These are phyloP conservation scores for Portunus trituberculatus DNA, from an alignment of 1,140 invertebrate species.

Conservation along the genomic window DNA sequence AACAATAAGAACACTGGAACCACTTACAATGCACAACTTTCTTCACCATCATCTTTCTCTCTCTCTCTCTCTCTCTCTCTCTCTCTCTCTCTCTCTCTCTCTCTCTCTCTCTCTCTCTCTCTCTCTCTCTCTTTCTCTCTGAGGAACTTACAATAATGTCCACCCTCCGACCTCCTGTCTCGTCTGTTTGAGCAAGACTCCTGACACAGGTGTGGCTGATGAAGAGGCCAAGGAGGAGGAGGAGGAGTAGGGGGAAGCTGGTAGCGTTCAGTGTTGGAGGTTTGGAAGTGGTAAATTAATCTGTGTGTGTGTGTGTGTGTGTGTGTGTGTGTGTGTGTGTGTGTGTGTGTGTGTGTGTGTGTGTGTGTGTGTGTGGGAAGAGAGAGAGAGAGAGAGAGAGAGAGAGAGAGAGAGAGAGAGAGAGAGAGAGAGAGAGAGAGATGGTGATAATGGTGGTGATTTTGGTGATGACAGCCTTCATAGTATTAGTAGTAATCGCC, in stretches of 20 bases:
- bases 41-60: background rate
- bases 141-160: slow-evolving; percentile 11
- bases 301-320: background rate
- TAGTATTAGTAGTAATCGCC: background rate
- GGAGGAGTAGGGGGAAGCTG: background rate
- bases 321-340: slow-evolving; percentile 39
- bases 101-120: background rate
- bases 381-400: slow-evolving; percentile 1
- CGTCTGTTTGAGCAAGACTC: background rate
- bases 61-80: background rate
- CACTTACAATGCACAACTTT: background rate
- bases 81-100: background rate
- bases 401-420: slow-evolving; percentile 20
- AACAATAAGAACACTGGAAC: background rate
- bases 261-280: background rate
- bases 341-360: background rate
- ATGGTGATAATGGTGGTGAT: slow-evolving; percentile 10
- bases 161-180: background rate
- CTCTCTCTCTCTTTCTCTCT: background rate
- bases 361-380: background rate
- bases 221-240: background rate
- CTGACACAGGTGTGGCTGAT: background rate
- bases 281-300: background rate
- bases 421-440: background rate
- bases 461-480: background rate